phyloP scores from a whole-genome alignment of 1,140 invertebrate genomes.

The Drosophila prosaltans region DNA sequence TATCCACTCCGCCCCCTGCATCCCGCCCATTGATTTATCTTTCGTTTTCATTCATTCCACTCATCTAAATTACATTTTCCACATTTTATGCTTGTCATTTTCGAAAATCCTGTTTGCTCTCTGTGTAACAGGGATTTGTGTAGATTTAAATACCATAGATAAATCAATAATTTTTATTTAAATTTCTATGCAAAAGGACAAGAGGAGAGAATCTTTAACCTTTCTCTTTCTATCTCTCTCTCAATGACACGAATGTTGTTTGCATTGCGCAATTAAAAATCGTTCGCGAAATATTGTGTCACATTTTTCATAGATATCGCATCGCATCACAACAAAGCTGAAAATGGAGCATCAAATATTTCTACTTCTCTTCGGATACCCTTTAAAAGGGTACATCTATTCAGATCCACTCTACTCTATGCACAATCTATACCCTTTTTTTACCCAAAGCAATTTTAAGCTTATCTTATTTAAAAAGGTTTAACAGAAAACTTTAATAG shows the following conservation, averaged over 20 bases:
- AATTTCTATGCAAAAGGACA: constrained; percentile 10
- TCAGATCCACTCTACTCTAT: too few species aligned
- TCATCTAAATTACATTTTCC: constrained; percentile 20
- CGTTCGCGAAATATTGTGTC: constrained; percentile 17
- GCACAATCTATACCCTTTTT: too few species aligned
- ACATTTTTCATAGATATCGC: constrained; percentile 16
- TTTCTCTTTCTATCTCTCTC: neutral
- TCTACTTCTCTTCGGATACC: neutral
- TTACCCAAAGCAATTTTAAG: too few species aligned
- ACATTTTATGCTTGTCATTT: constrained; percentile 21
- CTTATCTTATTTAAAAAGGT: too few species aligned
- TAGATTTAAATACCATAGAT: constrained; percentile 23
- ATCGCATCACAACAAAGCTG: neutral
- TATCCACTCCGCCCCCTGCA: neutral
- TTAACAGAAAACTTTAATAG: too few species aligned
- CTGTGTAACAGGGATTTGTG: constrained; percentile 16
- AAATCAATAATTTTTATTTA: constrained; percentile 27
- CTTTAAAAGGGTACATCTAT: neutral
- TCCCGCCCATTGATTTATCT: constrained; percentile 4
- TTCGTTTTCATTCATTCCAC: neutral
- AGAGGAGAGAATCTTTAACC: neutral
- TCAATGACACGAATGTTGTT: constrained; percentile 8
- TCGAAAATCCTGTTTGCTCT: constrained; percentile 17
- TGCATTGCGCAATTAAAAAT: constrained; percentile 22
- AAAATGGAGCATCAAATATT: neutral